Evolutionary conservation across 2,113 vertebrate species (phyloP).

Genomic region (Morone saxatilis): DNA sequence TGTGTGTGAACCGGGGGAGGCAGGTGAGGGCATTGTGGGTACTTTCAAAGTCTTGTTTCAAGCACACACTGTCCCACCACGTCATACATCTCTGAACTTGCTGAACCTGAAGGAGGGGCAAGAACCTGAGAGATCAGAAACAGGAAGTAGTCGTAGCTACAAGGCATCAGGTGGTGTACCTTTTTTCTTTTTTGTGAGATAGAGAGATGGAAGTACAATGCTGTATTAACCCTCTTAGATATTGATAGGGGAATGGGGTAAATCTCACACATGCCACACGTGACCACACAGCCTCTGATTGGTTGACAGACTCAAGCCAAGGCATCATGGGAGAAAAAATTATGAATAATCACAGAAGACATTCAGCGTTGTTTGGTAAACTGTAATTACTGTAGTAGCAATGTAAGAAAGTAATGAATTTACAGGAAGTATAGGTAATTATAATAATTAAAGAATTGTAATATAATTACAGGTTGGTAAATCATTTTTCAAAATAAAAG

Average conservation of each 20-base stretch:
- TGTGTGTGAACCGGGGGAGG: slow-evolving; percentile 19
- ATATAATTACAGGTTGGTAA: neutral
- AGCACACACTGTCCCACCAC: neutral
- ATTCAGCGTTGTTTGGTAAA: no score
- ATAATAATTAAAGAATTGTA: neutral
- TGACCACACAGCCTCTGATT: no score
- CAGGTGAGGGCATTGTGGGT: slow-evolving; percentile 10
- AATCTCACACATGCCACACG: no score
- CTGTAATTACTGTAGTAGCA: neutral
- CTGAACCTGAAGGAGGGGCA: neutral
- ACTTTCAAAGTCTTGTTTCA: slow-evolving; percentile 6
- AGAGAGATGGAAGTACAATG: no score
- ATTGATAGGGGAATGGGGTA: no score
- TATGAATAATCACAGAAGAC: no score
- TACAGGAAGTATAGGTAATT: neutral
- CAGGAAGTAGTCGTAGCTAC: neutral
- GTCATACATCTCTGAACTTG: neutral
- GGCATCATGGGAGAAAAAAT: no score
- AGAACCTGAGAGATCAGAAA: neutral
- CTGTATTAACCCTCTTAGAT: no score
- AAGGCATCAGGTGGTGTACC: neutral
- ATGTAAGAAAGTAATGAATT: neutral
- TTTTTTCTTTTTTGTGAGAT: neutral
- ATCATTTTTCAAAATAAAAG: neutral
- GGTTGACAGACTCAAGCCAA: no score